A percentile compares a stretch with the other conserved stretches of the same genome.
These are phyloP conservation scores for Oreochromis aureus DNA, from an alignment of 2,113 vertebrate genomes.

Conservation along the genomic window DNA sequence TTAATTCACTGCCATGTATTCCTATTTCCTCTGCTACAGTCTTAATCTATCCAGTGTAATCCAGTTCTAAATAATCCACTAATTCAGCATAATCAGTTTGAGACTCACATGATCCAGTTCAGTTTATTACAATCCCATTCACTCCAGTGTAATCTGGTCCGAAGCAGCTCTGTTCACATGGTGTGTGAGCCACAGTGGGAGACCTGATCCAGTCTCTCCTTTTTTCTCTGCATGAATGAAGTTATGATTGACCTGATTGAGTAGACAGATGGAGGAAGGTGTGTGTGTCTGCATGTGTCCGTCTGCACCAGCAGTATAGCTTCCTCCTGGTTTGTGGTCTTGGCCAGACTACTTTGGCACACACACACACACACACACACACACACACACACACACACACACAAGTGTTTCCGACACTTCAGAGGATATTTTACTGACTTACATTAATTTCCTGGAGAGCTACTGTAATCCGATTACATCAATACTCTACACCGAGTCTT, in stretches of 20 bases:
- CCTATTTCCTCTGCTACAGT: not conserved
- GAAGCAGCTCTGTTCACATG: constrained; percentile 18
- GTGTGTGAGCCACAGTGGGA: not conserved
- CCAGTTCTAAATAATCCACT: constrained; percentile 34
- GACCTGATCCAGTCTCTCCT: constrained; percentile 5
- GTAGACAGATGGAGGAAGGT: constrained; percentile 61
- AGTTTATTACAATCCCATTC: constrained; percentile 39
- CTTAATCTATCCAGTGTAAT: constrained; percentile 16
- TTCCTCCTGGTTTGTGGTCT: constrained; percentile 37
- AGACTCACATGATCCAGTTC: constrained; percentile 42
- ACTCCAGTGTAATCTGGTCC: constrained; percentile 48
- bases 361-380: not conserved
- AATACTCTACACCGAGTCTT: not conserved
- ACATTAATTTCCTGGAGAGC: not conserved
- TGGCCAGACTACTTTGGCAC: constrained; percentile 10
- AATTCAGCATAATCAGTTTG: constrained; percentile 51
- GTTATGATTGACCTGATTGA: constrained; percentile 48
- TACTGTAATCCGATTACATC: not conserved
- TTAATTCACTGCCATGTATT: not conserved
- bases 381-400: not conserved
- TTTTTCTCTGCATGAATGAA: constrained; percentile 27
- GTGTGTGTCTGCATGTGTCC: constrained; percentile 38
- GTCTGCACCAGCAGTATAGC: constrained; percentile 42
- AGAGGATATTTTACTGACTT: not conserved
- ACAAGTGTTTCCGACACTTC: not conserved